Percentiles rank a stretch among this genome's conserved stretches.
These are phyloP conservation scores for Hozukius guyotensis DNA, from an alignment of 2,797 vertebrate species.

Conservation along the genomic window DNA sequence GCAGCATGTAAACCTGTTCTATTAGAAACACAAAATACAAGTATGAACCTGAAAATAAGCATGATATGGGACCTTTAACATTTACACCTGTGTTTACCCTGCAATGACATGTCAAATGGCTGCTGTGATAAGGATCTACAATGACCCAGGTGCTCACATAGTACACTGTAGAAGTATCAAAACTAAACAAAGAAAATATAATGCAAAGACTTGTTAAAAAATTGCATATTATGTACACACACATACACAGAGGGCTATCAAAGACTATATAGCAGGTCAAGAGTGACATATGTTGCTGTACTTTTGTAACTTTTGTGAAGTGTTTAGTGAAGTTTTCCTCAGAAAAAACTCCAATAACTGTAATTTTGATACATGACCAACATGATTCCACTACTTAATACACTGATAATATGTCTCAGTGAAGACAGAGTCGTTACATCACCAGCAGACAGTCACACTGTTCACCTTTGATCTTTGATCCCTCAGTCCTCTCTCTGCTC, in stretches of 20 bases:
- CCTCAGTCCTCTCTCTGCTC: slow-evolving; percentile 1
- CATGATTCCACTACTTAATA: not conserved
- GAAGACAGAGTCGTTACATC: not conserved
- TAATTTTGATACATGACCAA: not conserved
- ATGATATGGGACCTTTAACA: no score
- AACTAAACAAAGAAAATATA: not conserved
- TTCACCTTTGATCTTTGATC: slow-evolving; percentile 56
- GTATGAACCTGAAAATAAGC: no score
- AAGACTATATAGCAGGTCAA: not conserved
- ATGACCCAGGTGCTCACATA: not conserved
- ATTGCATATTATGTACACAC: no score
- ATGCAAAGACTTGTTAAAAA: not conserved
- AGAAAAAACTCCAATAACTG: not conserved
- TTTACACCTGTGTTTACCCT: no score
- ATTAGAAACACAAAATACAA: no score
- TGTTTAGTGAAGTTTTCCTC: not conserved
- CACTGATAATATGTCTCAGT: not conserved
- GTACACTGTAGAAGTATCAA: not conserved
- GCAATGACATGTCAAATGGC: no score
- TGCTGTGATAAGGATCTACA: not conserved
- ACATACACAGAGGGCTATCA: not conserved
- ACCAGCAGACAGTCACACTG: not conserved
- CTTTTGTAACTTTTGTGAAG: not conserved
- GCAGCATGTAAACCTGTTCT: no score
- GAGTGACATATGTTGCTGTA: not conserved